Conservation (phyloP, 2,113 vertebrate species). For the Lophochroa leadbeateri region DNA sequence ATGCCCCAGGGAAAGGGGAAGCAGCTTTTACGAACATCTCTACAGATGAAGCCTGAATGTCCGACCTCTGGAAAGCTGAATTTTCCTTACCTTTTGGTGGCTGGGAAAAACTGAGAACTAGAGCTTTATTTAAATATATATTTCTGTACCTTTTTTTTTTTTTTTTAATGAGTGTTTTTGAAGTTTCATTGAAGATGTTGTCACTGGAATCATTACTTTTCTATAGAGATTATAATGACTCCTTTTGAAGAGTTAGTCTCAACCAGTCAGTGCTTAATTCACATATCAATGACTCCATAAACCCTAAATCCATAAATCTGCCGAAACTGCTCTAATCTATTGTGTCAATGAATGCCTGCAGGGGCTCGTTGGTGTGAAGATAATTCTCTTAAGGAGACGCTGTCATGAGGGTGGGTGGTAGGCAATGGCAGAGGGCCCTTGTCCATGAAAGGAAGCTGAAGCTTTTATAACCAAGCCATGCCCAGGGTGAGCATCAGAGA, state of each 20-base stretch:
- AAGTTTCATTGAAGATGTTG: constrained; percentile 47
- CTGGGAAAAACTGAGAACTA: background rate
- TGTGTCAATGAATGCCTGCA: constrained; percentile 7
- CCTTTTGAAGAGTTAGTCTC: constrained; percentile 51
- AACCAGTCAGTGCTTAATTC: constrained; percentile 66
- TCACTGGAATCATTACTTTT: constrained; percentile 54
- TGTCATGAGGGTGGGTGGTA: rapidly evolving
- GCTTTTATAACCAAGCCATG: rapidly evolving
- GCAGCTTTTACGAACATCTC: background rate
- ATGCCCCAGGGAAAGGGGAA: background rate
- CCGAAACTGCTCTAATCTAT: background rate
- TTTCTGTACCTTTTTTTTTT: background rate
- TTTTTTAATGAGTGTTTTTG: background rate
- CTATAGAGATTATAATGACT: constrained; percentile 63
- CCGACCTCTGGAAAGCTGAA: background rate
- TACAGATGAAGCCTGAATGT: background rate
- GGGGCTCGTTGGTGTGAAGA: background rate
- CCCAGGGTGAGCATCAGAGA: background rate
- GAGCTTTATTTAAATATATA: background rate
- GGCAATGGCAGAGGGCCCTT: background rate
- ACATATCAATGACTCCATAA: constrained; percentile 57
- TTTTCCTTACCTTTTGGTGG: background rate
- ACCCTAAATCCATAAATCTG: constrained; percentile 33
- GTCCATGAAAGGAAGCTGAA: rapidly evolving
- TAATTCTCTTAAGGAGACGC: background rate